Evolutionary conservation across 2,888 invertebrate species (phyloP).

Genomic region (Chesias legatella): DNA sequence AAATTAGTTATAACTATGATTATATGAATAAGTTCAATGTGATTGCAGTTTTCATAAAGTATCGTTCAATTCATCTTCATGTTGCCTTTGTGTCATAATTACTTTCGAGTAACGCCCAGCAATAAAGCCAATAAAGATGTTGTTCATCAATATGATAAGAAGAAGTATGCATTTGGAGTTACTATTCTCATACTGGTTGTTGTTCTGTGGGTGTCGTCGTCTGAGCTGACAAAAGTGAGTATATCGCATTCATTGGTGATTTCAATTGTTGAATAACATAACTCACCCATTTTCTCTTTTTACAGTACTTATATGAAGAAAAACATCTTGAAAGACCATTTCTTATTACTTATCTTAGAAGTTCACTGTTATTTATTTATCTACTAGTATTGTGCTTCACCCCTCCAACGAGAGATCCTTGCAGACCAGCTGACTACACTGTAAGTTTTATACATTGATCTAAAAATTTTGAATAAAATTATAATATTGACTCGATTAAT

Average conservation of each 20-base stretch:
- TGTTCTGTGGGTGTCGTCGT: slow-evolving; percentile 97
- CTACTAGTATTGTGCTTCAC: slow-evolving; percentile 93
- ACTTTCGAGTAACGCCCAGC: slow-evolving; percentile 62
- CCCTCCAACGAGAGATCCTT: slow-evolving; percentile 94
- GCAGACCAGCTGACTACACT: slow-evolving; percentile 86
- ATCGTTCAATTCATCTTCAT: slow-evolving; percentile 50
- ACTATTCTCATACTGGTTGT: slow-evolving; percentile 94
- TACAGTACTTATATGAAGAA: slow-evolving; percentile 91
- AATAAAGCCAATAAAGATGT: slow-evolving; percentile 67
- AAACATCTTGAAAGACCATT: slow-evolving; percentile 95
- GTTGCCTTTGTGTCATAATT: slow-evolving; percentile 77
- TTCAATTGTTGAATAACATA: too few species aligned
- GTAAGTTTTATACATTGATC: slow-evolving; percentile 63
- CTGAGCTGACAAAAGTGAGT: slow-evolving; percentile 94
- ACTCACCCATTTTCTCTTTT: slow-evolving; percentile 37
- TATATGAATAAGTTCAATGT: slow-evolving; percentile 25
- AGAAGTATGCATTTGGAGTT: slow-evolving; percentile 88
- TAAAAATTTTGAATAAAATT: too few species aligned
- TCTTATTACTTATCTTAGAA: slow-evolving; percentile 96
- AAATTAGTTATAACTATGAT: slow-evolving; percentile 28
- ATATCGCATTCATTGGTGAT: neutral
- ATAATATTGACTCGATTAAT: too few species aligned
- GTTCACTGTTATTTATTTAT: slow-evolving; percentile 95
- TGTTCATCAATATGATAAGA: slow-evolving; percentile 55
- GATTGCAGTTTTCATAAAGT: slow-evolving; percentile 24